Evolutionary conservation across 1,140 invertebrate genomes (phyloP), one percentile per base, ranked within the genome.

Genomic region (Cydia amplana): DNA sequence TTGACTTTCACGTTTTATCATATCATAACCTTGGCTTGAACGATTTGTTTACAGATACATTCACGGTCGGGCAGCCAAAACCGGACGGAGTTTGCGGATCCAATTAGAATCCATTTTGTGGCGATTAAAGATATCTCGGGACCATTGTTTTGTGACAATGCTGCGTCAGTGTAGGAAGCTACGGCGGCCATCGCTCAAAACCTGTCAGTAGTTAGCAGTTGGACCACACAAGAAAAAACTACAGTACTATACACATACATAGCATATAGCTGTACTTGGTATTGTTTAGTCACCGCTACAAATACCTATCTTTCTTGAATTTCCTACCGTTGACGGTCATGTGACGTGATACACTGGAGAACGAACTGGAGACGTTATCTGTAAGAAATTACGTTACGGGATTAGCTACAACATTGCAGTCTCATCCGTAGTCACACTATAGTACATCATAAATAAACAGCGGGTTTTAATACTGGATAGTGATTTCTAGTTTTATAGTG

Each of bases 81-180:
- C 40, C 70, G 43, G 36, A 28, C 49, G 85, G 82, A 80, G 83
- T 87, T 90, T 79, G 87, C 88, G 82, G 83, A 83, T 87, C 91
- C 89, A 92, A 92, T 92, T 92, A 92, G 86, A 90, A 83, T 82
- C 83, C 77, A 87, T 91, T 89, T 91, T 86, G 86, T 88, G 82
- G 79, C 78, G 89, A 91, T 92, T 86, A 82, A 85, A 92, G 91
- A 92, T 92, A 92, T 83, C 81, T 80, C 74, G 74, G 81, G 75
- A 55, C 87, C 83, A 92, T 92, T 92, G 91, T 92, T 89, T 87
- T 79, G 85, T 80, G 81, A 85, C 82, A 84, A 83, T 86, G 78
- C 81, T 85, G 80, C 79, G 81, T 78, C 81, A 83, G 85, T 83
- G 83, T 83, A 79, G 83, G 82, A 84, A 83, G 84, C 80, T 70